Conservation (phyloP, 2,888 invertebrate genomes). For the Notodonta ziczac region DNA sequence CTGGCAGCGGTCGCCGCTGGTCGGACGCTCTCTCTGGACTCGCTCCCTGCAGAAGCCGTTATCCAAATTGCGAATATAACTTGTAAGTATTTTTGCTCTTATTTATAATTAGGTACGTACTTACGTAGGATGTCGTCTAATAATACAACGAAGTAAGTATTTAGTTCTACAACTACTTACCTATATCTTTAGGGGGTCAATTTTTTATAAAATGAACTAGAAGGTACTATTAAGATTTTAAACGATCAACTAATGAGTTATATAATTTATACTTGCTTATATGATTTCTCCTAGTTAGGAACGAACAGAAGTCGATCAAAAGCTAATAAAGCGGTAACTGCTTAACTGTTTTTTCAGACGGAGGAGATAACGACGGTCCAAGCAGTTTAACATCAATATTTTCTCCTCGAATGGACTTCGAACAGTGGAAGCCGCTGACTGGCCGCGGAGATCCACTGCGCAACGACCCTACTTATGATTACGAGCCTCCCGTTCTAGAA, state of each 20-base stretch:
- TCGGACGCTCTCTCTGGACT: constrained; percentile 30
- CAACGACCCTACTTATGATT: constrained; percentile 94
- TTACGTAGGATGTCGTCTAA: no score
- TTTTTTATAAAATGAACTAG: no score
- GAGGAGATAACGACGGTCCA: constrained; percentile 46
- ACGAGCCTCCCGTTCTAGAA: constrained; percentile 92
- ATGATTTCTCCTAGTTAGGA: no score
- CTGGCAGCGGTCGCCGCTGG: constrained; percentile 18
- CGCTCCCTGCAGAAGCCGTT: constrained; percentile 22
- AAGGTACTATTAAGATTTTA: no score
- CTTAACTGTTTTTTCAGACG: constrained; percentile 55
- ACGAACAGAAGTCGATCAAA: no score
- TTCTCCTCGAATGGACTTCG: constrained; percentile 91
- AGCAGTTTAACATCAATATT: constrained; percentile 77
- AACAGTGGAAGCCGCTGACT: constrained; percentile 92
- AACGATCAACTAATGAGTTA: no score
- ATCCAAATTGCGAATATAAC: constrained; percentile 44
- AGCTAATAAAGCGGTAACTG: no score
- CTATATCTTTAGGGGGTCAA: no score
- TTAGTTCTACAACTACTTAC: no score
- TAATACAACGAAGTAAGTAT: no score
- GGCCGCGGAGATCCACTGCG: constrained; percentile 92
- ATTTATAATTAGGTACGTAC: no score
- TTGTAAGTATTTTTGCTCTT: constrained; percentile 37
- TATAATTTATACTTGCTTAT: no score